Evolutionary conservation across 2,113 vertebrate genomes (phyloP).

Genomic region (Glaucomys volans): DNA sequence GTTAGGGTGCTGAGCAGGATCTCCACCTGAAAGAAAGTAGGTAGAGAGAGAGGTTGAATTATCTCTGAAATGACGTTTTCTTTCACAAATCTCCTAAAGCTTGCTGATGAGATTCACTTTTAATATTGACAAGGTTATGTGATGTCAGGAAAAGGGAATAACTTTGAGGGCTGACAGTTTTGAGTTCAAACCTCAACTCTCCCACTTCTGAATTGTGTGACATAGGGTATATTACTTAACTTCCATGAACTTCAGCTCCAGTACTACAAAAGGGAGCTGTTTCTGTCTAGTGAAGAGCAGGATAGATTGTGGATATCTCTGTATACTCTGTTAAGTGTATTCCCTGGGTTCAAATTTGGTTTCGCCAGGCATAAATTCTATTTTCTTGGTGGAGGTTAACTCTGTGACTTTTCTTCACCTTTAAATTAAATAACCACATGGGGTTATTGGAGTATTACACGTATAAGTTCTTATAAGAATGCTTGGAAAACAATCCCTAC

Average conservation of each 20-base stretch:
- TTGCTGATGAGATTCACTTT: not conserved
- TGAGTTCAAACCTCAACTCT: not conserved
- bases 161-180: not conserved
- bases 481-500: not conserved
- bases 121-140: not conserved
- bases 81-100: not conserved
- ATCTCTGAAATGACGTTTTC: not conserved
- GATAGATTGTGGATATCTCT: not conserved
- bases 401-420: not conserved
- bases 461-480: not conserved
- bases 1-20: not conserved
- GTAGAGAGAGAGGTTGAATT: not conserved
- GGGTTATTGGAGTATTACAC: not conserved
- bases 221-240: not conserved
- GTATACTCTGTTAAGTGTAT: not conserved
- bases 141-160: not conserved
- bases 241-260: not conserved
- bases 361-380: not conserved
- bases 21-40: not conserved
- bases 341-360: not conserved
- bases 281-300: not conserved
- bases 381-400: not conserved
- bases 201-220: not conserved
- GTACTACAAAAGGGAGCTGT: not conserved
- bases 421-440: not conserved